Base-by-base conservation (phyloP, 2,888 invertebrate genomes). In the Leptinotarsa tumamoca region DNA sequence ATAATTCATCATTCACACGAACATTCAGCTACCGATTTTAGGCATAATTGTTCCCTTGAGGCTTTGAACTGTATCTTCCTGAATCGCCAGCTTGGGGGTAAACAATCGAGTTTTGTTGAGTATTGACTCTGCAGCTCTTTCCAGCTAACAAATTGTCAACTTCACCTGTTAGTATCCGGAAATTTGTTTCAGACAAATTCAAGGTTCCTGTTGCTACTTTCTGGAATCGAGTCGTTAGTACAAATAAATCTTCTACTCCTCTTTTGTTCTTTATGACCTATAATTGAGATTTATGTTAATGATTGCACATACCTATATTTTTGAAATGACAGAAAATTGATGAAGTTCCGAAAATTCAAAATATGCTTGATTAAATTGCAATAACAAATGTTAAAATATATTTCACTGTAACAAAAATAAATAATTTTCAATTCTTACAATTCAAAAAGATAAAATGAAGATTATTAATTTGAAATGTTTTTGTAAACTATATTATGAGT, bases 201-300 rank as follows among this genome's bases (percentile, higher is more conserved):
- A 93, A 81, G 0, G 90, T 90, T 4, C 91, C 92, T 0, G 91
- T 89, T 85, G 92, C 91, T 4, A 93, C 89, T 89, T 92, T 93
- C 86, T 95, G 94, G 85, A 92, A 94, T 75, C 93, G 91, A 67
- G 92, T 92, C 0, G 94, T 93, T 5, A 93, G 77, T 17, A 92
- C 88, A 93, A 93, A 94, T 2, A 94, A 86, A 80, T 94, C 92
- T 83, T 94, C 91, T 72, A 90, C 89, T 3, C 90, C 90, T 80
- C 89, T 88, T 0, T 89, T 85, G 73, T 92, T 91, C 68, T 89
- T 90, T 17, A 93, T 90, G 1, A 94, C 82, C 87, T 88, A 71
- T 69, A 84, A 83, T 68, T 43, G n/a, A 74, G 74, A 75, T 49
- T 14, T 58, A 43, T 18, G n/a, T 15, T 50, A 56, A 67, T 4